phyloP scores from a whole-genome alignment of 2,113 vertebrate species.

The Lepus americanus region DNA sequence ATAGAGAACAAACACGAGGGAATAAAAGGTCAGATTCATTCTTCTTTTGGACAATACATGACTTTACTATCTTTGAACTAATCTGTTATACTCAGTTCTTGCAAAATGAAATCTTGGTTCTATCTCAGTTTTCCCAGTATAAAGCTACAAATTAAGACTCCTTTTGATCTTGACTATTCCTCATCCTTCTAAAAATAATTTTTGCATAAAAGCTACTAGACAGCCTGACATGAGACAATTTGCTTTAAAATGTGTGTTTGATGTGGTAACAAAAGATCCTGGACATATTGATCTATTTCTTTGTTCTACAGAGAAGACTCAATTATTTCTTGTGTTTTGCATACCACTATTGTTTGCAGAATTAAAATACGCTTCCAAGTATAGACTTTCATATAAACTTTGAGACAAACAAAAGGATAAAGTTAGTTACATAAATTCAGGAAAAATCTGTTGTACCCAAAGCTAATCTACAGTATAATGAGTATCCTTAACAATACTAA shows the following conservation, averaged over 20 bases:
- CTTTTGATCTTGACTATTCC: conserved; percentile 42
- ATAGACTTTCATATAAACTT: conserved; percentile 49
- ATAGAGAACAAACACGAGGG: neutral
- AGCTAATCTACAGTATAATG: conserved; percentile 38
- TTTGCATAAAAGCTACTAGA: conserved; percentile 52
- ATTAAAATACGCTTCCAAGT: conserved; percentile 64
- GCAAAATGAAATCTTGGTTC: conserved; percentile 15
- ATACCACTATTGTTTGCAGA: conserved; percentile 30
- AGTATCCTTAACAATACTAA: conserved; percentile 22
- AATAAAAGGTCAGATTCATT: neutral
- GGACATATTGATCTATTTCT: neutral
- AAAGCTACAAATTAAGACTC: conserved; percentile 34
- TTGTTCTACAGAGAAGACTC: conserved; percentile 15
- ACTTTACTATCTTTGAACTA: neutral
- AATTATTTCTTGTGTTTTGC: conserved; percentile 58
- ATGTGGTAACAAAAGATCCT: conserved; percentile 57
- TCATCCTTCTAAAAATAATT: conserved; percentile 43
- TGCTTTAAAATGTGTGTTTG: conserved; percentile 60
- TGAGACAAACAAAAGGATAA: conserved; percentile 65
- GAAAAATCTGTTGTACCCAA: conserved; percentile 25
- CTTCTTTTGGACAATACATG: neutral
- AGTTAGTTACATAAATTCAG: conserved; percentile 55
- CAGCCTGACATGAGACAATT: conserved; percentile 38
- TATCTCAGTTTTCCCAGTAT: conserved; percentile 33
- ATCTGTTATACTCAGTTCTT: neutral